A percentile compares a stretch with the other conserved stretches of the same genome.
Evolutionary conservation across 1,140 invertebrate species (phyloP).

Genomic region (Anastrepha obliqua): DNA sequence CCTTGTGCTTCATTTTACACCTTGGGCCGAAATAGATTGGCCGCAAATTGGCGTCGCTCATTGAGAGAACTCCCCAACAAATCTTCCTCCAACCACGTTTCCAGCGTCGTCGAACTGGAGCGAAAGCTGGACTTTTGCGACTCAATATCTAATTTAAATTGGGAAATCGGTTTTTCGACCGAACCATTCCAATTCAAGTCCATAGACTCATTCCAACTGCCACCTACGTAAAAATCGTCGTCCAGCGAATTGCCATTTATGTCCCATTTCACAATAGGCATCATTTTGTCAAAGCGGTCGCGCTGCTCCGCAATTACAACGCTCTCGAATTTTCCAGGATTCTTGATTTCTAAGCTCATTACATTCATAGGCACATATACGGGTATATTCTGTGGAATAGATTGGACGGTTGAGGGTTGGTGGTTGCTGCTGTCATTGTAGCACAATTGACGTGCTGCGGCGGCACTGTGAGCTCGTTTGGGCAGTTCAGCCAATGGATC

Average conservation of each 20-base stretch:
- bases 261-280: conserved; percentile 70
- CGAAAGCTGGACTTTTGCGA: conserved; percentile 68
- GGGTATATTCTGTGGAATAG: conserved; percentile 23
- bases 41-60: conserved; percentile 2
- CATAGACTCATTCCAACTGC: conserved; percentile 28
- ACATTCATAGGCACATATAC: conserved; percentile 62
- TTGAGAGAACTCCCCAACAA: conserved; percentile 35
- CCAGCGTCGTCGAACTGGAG: conserved; percentile 71
- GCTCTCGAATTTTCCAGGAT: conserved; percentile 67
- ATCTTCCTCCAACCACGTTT: conserved; percentile 72
- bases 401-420: conserved; percentile 27
- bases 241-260: conserved; percentile 72
- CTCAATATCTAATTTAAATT: conserved; percentile 57
- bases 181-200: conserved; percentile 58
- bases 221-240: conserved; percentile 61
- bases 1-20: background rate
- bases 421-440: conserved; percentile 54
- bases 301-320: conserved; percentile 59
- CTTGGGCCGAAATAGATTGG: conserved; percentile 5
- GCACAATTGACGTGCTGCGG: conserved; percentile 27
- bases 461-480: conserved; percentile 23
- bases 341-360: conserved; percentile 65
- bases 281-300: conserved; percentile 54
- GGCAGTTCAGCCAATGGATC: conserved; percentile 7
- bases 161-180: conserved; percentile 52